Evolutionary conservation across 2,797 vertebrate genomes (phyloP).

Genomic region (Fistularia tabacaria): DNA sequence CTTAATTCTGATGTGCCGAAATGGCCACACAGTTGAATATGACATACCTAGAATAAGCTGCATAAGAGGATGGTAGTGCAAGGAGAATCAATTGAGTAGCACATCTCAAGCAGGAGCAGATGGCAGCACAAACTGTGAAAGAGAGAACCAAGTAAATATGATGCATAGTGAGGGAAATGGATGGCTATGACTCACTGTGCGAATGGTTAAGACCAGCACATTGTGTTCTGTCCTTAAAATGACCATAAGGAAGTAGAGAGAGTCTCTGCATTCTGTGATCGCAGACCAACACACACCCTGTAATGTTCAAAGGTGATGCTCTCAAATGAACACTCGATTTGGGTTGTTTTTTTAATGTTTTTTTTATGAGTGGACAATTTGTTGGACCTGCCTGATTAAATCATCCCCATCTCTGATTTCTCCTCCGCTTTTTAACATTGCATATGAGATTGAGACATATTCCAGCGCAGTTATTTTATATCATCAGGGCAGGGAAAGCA

Average conservation of each 20-base stretch:
- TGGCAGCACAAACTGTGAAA: neutral
- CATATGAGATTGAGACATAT: neutral
- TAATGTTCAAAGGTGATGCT: no score
- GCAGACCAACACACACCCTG: conserved; percentile 18
- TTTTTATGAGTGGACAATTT: conserved; percentile 3
- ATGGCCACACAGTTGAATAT: no score
- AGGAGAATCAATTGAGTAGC: neutral
- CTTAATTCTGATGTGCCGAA: no score
- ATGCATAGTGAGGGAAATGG: conserved; percentile 27
- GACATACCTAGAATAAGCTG: no score
- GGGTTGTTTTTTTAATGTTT: no score
- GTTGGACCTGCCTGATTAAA: neutral
- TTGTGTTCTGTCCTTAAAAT: conserved; percentile 42
- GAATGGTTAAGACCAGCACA: conserved; percentile 32
- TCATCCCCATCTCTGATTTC: neutral
- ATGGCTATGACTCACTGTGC: conserved; percentile 42
- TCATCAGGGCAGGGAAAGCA: neutral
- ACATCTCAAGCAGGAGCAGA: neutral
- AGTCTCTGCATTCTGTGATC: conserved; percentile 30
- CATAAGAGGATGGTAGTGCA: neutral
- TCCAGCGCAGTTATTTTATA: neutral
- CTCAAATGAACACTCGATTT: no score
- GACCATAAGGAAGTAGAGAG: conserved; percentile 30
- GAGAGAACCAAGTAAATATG: conserved; percentile 8
- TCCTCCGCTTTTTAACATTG: neutral